Percentiles rank a stretch among this genome's conserved stretches.
These are phyloP conservation scores for Drosophila greeni DNA, from an alignment of 2,888 invertebrate genomes.

Conservation along the genomic window DNA sequence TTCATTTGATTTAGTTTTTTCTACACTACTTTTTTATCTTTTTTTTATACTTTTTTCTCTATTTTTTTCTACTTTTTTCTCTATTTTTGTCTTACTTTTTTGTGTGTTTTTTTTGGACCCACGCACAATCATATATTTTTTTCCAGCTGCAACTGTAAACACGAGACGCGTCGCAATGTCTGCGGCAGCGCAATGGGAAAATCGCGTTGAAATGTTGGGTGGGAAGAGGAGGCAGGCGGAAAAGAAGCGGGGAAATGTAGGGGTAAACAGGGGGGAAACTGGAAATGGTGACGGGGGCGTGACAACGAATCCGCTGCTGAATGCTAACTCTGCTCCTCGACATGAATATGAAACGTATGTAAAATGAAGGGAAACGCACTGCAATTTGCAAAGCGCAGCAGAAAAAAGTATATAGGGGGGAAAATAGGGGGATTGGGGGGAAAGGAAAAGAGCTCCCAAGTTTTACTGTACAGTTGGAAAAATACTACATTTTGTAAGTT, in stretches of 20 bases:
- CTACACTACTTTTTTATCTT: constrained; percentile 1
- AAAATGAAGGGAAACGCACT: constrained; percentile 71
- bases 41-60: constrained; percentile 5
- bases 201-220: background rate
- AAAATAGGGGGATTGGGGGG: background rate
- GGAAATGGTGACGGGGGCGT: constrained; percentile 43
- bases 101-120: constrained; percentile 28
- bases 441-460: background rate
- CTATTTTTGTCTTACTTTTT: background rate
- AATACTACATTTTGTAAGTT: no score
- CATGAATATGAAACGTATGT: constrained; percentile 72
- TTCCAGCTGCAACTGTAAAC: constrained; percentile 63
- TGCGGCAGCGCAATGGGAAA: constrained; percentile 48
- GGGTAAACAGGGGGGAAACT: background rate
- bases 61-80: constrained; percentile 1
- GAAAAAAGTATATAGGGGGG: constrained; percentile 10
- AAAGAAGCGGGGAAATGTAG: background rate
- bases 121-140: constrained; percentile 64
- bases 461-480: constrained; percentile 14
- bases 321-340: constrained; percentile 37
- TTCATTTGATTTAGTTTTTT: constrained; percentile 7
- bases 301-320: constrained; percentile 56
- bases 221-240: background rate
- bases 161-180: constrained; percentile 68
- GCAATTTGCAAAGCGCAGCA: constrained; percentile 63